Evolutionary conservation across 2,888 invertebrate species (phyloP), one percentile per base, ranked within the genome.

Genomic region (Merodon equestris): DNA sequence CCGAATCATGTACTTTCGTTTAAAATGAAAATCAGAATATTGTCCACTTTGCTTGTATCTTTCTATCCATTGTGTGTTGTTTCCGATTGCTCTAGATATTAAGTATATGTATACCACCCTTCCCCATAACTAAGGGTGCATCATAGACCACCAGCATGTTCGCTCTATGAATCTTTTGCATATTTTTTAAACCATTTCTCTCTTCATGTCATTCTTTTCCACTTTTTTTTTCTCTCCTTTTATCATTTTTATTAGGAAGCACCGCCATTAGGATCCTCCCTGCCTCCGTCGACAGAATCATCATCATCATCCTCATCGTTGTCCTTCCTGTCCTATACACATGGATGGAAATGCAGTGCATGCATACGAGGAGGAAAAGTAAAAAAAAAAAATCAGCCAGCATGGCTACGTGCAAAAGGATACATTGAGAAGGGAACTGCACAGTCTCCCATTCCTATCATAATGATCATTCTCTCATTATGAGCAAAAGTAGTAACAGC

Each of bases 341-440:
- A 42, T 13, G 54, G 34, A 47, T 71, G 61, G 38, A 63, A 27
- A 56, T 63, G 71, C 27, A 27, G 27, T 27, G 27, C 63, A 71
- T 71, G 63, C 14, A 56, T 7, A 58, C 45, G 36, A 56, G 45
- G 15, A 57, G 50, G 18, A 53, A 71, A 63, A 27, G 7, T 7
- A 27, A 27, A 27, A 27, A 27, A 60, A 47, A 40, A 48, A 44
- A 42, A 63, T 34, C 71, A 56, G 18, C 50, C 56, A 64, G 63
- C 71, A 57, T 64, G 64, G 64, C 72, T 72, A 64, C 57, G 57
- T 72, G 72, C 64, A 72, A 27, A 72, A 72, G 72, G 57, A 72
- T 64, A 54, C 50, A 57, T 48, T 54, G 42, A 40, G n/a, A 48
- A 50, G 38, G 53, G 51, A 57, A 63, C 45, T 15, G 19, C 14